Base-by-base conservation (phyloP, 2,113 vertebrate species). In the Abramis brama region DNA sequence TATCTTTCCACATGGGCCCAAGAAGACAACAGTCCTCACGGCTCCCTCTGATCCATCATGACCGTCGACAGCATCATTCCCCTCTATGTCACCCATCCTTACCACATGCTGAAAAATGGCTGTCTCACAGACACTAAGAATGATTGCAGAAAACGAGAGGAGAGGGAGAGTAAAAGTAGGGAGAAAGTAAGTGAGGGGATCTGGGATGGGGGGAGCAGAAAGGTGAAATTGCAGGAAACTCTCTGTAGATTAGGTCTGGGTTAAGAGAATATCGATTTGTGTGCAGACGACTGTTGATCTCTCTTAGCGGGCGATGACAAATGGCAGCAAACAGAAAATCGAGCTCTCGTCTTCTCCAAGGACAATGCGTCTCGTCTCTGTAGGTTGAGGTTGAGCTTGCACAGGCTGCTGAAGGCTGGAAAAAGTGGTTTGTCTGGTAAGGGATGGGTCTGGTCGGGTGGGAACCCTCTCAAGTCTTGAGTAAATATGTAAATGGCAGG, bases 221-320 rank as follows among this genome's bases (percentile, higher is more conserved):
- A 96, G 97, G 96, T 96, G 96, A 96, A 97, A 96, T 94, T 93
- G 93, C 85, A 94, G 94, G 95, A 97, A 96, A 94, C 95, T 96
- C 95, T 96, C 88, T 91, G 93, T 94, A 95, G 96, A 97, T 97
- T 96, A 97, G 96, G 95, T 95, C 96, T 95, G 87, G 97, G 97
- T 97, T 97, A 97, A 97, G 95, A 96, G 97, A 97, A 96, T 98
- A 98, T 98, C 97, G 97, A 99, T 98, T 96, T 96, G 95, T 97
- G 96, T 96, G 96, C 95, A 95, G 96, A 97, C 96, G 97, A 97
- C 96, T 97, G 97, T 97, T 98, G 97, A 97, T 98, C 96, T 97
- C 96, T 96, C 95, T 95, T 96, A 97, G 96, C 94, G 93, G 94
- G 94, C 93, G 93, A 97, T 97, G 97, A 99, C 97, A 98, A 97